Evolutionary conservation across 2,797 vertebrate species (phyloP).

Genomic region (Diceros bicornis): DNA sequence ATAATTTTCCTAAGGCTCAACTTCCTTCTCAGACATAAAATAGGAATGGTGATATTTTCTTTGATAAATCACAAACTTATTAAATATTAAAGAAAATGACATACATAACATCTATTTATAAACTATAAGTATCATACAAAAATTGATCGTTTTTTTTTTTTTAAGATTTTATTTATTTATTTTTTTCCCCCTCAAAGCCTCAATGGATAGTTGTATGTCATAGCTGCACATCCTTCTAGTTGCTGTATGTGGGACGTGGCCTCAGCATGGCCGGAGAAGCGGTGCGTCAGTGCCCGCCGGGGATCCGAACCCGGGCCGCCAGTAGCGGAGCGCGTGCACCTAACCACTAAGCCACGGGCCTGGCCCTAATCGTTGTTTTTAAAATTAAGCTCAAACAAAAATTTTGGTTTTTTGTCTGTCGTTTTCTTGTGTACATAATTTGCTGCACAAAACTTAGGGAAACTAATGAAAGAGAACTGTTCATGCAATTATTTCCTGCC

Average conservation of each 20-base stretch:
- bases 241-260: too few species aligned
- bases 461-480: constrained; percentile 7
- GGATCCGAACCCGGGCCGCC: too few species aligned
- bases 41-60: not conserved
- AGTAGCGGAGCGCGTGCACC: too few species aligned
- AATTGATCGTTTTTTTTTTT: not conserved
- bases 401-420: not conserved
- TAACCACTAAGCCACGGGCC: too few species aligned
- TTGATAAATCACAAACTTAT: not conserved
- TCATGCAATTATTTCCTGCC: not conserved
- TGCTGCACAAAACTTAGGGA: not conserved
- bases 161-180: too few species aligned
- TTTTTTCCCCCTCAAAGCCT: too few species aligned
- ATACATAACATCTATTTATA: not conserved
- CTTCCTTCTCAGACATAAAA: not conserved
- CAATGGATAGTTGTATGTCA: too few species aligned
- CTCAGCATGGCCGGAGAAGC: too few species aligned
- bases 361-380: not conserved
- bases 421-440: not conserved
- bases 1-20: not conserved
- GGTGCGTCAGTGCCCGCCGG: too few species aligned
- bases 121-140: not conserved
- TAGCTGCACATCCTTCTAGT: too few species aligned
- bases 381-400: not conserved
- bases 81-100: not conserved